Evolutionary conservation across 2,113 vertebrate genomes (phyloP).

Genomic region (Leptosomus discolor): DNA sequence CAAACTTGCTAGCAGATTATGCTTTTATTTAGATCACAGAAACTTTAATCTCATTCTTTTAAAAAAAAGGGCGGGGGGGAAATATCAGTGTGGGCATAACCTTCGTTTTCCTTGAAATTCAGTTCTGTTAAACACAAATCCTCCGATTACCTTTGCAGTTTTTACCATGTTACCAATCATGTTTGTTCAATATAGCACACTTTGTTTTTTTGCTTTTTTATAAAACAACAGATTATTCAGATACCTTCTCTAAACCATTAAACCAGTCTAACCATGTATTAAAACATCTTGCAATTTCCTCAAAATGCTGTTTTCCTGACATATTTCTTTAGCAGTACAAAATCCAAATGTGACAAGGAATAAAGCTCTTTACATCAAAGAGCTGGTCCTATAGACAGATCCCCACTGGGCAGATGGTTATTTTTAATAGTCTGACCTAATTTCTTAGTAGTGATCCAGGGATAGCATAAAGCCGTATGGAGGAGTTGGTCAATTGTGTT

Average conservation of each 20-base stretch:
- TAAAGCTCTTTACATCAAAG: slow-evolving; percentile 18
- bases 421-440: slow-evolving; percentile 73
- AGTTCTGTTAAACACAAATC: background rate
- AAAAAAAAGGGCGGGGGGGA: background rate
- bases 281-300: background rate
- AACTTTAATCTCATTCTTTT: background rate
- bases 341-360: slow-evolving; percentile 24
- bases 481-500: background rate
- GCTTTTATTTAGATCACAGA: background rate
- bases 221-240: background rate
- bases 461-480: slow-evolving; percentile 35
- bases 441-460: slow-evolving; percentile 45
- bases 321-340: background rate
- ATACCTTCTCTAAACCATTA: background rate
- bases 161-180: background rate
- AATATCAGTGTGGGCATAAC: background rate
- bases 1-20: background rate
- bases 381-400: slow-evolving; percentile 49
- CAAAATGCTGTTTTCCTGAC: slow-evolving; percentile 3
- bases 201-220: background rate
- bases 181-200: background rate
- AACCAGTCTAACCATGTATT: background rate
- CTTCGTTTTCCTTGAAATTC: slow-evolving; percentile 42
- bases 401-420: slow-evolving; percentile 48
- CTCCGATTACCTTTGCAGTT: slow-evolving; percentile 16